Percentiles rank a stretch among this genome's conserved stretches.
These are phyloP conservation scores for Neuroterus valhalla DNA, from an alignment of 1,140 invertebrate genomes.

Conservation along the genomic window DNA sequence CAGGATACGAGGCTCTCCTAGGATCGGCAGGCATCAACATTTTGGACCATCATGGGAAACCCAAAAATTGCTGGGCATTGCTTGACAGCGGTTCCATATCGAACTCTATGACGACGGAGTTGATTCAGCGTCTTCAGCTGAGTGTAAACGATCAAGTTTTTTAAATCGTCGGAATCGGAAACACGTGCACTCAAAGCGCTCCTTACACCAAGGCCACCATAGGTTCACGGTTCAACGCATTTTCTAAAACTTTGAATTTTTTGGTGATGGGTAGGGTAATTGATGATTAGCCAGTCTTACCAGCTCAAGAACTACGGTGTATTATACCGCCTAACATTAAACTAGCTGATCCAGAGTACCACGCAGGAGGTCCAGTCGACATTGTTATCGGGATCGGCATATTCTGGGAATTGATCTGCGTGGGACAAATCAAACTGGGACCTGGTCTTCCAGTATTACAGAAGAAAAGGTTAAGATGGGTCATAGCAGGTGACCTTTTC, in stretches of 20 bases:
- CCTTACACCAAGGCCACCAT: slow-evolving; percentile 8
- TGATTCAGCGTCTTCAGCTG: background rate
- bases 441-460: slow-evolving; percentile 34
- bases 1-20: slow-evolving; percentile 6
- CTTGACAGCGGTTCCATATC: slow-evolving; percentile 23
- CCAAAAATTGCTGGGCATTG: slow-evolving; percentile 16
- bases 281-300: background rate
- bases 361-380: too few species aligned
- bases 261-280: slow-evolving; percentile 22
- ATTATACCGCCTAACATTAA: background rate
- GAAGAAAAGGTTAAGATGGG: slow-evolving; percentile 33
- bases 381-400: too few species aligned
- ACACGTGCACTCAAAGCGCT: background rate
- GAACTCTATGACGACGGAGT: slow-evolving; percentile 24
- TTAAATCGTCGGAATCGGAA: background rate
- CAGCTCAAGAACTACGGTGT: background rate
- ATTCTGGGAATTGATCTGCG: too few species aligned
- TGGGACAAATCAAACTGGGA: slow-evolving; percentile 27
- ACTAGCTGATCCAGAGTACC: background rate
- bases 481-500: background rate
- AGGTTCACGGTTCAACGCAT: slow-evolving; percentile 26
- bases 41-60: background rate
- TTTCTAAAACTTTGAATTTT: slow-evolving; percentile 15
- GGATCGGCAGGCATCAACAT: slow-evolving; percentile 20
- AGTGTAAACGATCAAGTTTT: background rate